These are phyloP conservation scores for Otus sunia DNA, from an alignment of 2,113 vertebrate genomes.

Conservation along the genomic window DNA sequence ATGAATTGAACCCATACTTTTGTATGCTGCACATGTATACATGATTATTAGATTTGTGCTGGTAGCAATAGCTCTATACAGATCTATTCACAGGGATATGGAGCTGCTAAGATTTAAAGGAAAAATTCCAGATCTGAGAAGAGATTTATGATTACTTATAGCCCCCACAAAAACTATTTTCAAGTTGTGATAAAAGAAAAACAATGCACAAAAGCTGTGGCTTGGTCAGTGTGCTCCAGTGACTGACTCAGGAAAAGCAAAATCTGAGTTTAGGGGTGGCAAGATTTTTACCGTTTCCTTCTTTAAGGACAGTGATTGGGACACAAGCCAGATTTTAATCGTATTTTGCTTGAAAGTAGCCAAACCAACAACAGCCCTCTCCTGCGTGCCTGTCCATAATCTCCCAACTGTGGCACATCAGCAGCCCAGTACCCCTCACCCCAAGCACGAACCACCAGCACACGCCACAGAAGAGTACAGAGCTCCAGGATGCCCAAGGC, in stretches of 20 bases:
- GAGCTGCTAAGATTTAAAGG: not conserved
- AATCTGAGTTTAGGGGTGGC: not conserved
- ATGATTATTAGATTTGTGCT: not conserved
- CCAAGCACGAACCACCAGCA: not conserved
- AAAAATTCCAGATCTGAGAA: not conserved
- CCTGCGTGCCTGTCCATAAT: not conserved
- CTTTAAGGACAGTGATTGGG: not conserved
- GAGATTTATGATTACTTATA: not conserved
- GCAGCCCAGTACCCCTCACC: not conserved
- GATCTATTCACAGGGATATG: not conserved
- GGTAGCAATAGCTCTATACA: not conserved
- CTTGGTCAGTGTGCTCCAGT: not conserved
- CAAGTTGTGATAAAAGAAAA: not conserved
- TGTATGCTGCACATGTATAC: not conserved
- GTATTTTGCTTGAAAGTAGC: not conserved
- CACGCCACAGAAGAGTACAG: not conserved
- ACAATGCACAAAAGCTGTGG: not conserved
- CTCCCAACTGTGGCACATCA: fast-evolving
- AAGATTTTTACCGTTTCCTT: not conserved
- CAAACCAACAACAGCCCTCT: not conserved
- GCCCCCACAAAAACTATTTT: not conserved
- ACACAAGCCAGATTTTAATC: not conserved
- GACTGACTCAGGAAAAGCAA: not conserved
- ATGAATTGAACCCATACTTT: not conserved
- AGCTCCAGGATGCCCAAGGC: conserved; percentile 70